Percentiles rank a stretch among this genome's conserved stretches.
Conservation (phyloP, 2,888 invertebrate species). For the Clitarchus hookeri region DNA sequence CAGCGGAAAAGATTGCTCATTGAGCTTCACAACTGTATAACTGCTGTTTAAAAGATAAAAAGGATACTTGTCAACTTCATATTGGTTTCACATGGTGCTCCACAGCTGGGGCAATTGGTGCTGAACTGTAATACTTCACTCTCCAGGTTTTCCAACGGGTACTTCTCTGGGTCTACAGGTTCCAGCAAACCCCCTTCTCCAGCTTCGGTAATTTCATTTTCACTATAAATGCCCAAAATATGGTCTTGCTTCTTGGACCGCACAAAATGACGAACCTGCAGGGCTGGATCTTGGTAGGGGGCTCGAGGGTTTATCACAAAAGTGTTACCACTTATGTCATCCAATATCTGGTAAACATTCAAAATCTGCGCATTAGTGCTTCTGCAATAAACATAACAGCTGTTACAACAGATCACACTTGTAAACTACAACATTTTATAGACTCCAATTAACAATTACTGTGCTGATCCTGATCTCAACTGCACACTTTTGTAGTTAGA, state of each 20-base stretch:
- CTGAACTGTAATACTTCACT: slow-evolving; percentile 79
- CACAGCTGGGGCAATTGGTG: slow-evolving; percentile 87
- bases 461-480: too few relatives aligned
- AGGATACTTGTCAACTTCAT: slow-evolving; percentile 87
- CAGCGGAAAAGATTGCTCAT: too few relatives aligned
- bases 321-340: slow-evolving; percentile 87
- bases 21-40: too few relatives aligned
- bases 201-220: slow-evolving; percentile 56
- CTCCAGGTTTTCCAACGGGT: slow-evolving; percentile 68
- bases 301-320: slow-evolving; percentile 86
- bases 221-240: slow-evolving; percentile 68
- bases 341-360: slow-evolving; percentile 61
- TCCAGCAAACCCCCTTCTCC: slow-evolving; percentile 55
- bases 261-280: slow-evolving; percentile 65
- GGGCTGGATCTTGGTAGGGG: slow-evolving; percentile 71
- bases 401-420: too few relatives aligned
- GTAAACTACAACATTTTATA: too few relatives aligned
- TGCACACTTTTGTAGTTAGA: too few relatives aligned
- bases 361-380: background rate
- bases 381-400: too few relatives aligned
- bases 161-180: slow-evolving; percentile 63
- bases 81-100: slow-evolving; percentile 81
- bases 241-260: slow-evolving; percentile 74
- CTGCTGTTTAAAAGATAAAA: slow-evolving; percentile 39
- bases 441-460: too few relatives aligned